Evolutionary conservation across 2,888 invertebrate genomes (phyloP), one percentile per base, ranked within the genome.

Genomic region (Chironomus tentans): DNA sequence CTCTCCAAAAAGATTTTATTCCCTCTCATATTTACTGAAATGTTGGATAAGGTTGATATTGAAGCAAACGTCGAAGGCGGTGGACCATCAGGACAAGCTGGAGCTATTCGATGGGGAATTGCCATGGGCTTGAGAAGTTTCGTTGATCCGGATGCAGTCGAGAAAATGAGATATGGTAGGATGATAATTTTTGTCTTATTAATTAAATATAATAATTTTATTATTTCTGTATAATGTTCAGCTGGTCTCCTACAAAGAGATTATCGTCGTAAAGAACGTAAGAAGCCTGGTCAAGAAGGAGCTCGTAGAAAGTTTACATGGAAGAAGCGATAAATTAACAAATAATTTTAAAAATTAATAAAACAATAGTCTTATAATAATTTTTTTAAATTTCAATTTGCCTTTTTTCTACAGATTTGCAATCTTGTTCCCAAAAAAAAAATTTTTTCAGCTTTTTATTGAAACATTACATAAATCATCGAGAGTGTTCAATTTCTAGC

Each of bases 291-390:
- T 6, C 95, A 95, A 84, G 90, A 89, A 80, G 93, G 93, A 79
- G 95, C 97, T 21, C 90, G 97, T 80, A 91, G 90, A 82, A 95
- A 94, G 83, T 92, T 90, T 81, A 95, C 96, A 78, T 98, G 97
- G 97, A 93, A 92, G 84, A 95, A 91, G 82, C 90, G 94, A 85
- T 94, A 91, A 86, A 77, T 68, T 21, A 70, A 70, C 18, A 21
- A 21, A 18, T 56, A 15, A 15, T 50, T 12, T 12, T n/a, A 48
- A 48, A 15, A 50, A 50, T 1, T 21, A 65, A 65, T 65, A 65
- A 22, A 65, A 62, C 12, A 65, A 65, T 22, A 65, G 38, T 38
- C 38, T 10, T 38, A 38, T 10, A 38, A 38, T 38, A 38, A 38
- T 10, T 38, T 38, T n/a, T n/a, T 38, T 38, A 10, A 38, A 38